Conservation (phyloP, 1,140 invertebrate genomes). For the Drosophila punjabiensis region DNA sequence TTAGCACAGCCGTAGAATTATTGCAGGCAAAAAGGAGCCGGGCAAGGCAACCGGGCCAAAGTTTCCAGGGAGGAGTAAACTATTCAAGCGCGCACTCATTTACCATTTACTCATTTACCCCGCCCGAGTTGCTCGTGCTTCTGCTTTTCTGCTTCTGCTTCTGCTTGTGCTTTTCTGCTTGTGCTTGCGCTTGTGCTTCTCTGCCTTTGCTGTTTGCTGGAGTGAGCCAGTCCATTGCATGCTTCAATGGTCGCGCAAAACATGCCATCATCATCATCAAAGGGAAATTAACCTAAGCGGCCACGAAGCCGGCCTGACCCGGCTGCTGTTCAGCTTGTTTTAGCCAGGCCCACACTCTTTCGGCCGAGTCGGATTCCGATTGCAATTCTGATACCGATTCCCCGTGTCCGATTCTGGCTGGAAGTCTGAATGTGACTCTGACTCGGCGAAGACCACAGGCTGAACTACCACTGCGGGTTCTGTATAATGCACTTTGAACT, state of each 20-base stretch:
- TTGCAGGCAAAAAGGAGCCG: slow-evolving; percentile 12
- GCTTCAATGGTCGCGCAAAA: slow-evolving; percentile 79
- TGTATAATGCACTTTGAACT: slow-evolving; percentile 39
- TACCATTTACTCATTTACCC: slow-evolving; percentile 51
- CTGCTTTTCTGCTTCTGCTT: background rate
- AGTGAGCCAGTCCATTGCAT: slow-evolving; percentile 77
- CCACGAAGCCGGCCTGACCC: slow-evolving; percentile 62
- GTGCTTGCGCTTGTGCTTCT: background rate
- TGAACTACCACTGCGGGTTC: slow-evolving; percentile 11
- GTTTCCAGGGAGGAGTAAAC: slow-evolving; percentile 50
- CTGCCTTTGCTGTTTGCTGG: slow-evolving; percentile 44
- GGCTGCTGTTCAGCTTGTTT: slow-evolving; percentile 46
- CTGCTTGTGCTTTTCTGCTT: slow-evolving; percentile 23
- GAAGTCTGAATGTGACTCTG: slow-evolving; percentile 9
- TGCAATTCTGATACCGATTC: slow-evolving; percentile 9
- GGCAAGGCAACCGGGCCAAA: slow-evolving; percentile 2
- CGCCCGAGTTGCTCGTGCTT: background rate
- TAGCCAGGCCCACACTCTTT: slow-evolving; percentile 9
- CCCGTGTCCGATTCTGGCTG: background rate
- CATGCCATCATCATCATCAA: slow-evolving; percentile 78
- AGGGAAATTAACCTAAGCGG: slow-evolving; percentile 82
- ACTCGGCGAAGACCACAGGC: slow-evolving; percentile 24
- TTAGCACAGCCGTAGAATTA: slow-evolving; percentile 18
- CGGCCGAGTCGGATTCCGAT: background rate
- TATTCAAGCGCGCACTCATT: slow-evolving; percentile 77